Evolutionary conservation across 2,888 invertebrate genomes (phyloP).

Genomic region (Blastobasis adustella): DNA sequence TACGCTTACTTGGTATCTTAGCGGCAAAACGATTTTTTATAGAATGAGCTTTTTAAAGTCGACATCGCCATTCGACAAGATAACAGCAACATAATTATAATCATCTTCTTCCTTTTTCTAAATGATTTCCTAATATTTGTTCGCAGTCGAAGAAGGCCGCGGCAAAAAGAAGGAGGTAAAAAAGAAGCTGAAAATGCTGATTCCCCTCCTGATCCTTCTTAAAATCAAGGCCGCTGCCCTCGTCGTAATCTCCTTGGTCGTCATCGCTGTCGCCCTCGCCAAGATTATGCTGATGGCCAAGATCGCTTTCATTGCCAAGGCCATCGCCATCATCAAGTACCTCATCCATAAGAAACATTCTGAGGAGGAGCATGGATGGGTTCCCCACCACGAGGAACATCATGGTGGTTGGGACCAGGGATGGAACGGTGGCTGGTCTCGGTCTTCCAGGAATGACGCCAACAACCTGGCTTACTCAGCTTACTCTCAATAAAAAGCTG

Average conservation of each 20-base stretch:
- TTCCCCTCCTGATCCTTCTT: slow-evolving; percentile 76
- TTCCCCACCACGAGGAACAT: slow-evolving; percentile 34
- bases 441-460: slow-evolving; percentile 49
- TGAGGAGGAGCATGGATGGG: slow-evolving; percentile 39
- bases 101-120: not conserved
- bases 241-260: slow-evolving; percentile 77
- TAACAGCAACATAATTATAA: not conserved
- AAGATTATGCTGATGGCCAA: slow-evolving; percentile 86
- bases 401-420: slow-evolving; percentile 28
- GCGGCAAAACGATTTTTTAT: too few species aligned
- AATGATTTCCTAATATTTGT: not conserved
- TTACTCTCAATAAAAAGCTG: slow-evolving; percentile 37
- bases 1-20: too few species aligned
- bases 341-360: slow-evolving; percentile 57
- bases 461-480: slow-evolving; percentile 57
- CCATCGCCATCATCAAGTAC: slow-evolving; percentile 50
- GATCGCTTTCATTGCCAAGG: slow-evolving; percentile 77
- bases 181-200: slow-evolving; percentile 57
- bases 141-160: slow-evolving; percentile 71
- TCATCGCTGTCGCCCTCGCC: slow-evolving; percentile 79
- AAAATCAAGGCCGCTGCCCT: slow-evolving; percentile 80
- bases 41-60: too few species aligned
- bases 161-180: slow-evolving; percentile 81
- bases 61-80: too few species aligned
- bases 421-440: slow-evolving; percentile 39